Evolutionary conservation across 2,888 invertebrate genomes (phyloP), one percentile per base, ranked within the genome.

Genomic region (Stenodera caucasica): DNA sequence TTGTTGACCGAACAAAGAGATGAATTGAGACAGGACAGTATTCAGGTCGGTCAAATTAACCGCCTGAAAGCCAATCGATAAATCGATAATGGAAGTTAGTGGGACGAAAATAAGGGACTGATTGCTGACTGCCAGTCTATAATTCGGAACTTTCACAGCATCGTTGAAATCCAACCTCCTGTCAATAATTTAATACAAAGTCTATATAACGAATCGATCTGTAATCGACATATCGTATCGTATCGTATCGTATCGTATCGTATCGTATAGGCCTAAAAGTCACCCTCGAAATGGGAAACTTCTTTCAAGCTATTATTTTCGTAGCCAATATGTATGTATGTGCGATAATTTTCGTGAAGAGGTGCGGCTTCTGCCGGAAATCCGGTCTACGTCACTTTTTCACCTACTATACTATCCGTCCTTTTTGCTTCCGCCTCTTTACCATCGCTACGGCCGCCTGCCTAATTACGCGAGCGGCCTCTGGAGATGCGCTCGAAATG

Each of bases 401-500:
- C 65, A 64, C 64, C 64, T 66, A 65, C 56, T 26, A 2, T 61
- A 60, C 61, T 54, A 55, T 53, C 61, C 55, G 59, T 55, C 55
- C 57, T 56, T 51, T 61, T 45, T 45, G 12, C 53, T 37, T 21
- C 58, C 57, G 54, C 55, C 56, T 60, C 49, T 56, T 30, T 57
- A 33, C 53, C 35, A 51, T 50, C 60, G 59, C 55, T 66, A 63
- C 65, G 63, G 49, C 64, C 61, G 59, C 64, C 63, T 61, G 63
- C 68, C 71, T 71, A 74, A 72, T 73, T 73, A 73, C 68, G 63
- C 66, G 67, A 35, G 55, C 53, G 59, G 65, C 70, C 71, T 71
- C 73, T 65, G 66, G 73, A 71, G 73, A 71, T 69, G 70, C 65
- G 69, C 68, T 66, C 70, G 71, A 76, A 76, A 76, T 74, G 76